Evolutionary conservation across 1,140 invertebrate genomes (phyloP), one percentile per base, ranked within the genome.

Genomic region (Drosophila ohnishii): DNA sequence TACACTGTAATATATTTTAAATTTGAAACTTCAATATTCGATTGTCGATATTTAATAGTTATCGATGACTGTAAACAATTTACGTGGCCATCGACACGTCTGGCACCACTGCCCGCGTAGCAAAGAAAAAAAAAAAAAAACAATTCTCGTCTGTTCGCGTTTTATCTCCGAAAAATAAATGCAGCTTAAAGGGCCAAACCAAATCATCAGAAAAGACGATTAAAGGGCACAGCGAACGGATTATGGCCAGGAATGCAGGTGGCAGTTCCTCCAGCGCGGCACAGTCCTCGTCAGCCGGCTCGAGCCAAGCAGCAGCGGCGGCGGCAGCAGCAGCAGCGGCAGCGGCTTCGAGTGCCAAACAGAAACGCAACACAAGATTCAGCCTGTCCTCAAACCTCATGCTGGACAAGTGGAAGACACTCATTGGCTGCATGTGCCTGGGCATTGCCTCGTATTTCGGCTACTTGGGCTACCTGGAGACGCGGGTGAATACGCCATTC

Each of bases 401-500:
- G 37, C 56, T 89, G 37, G 82, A 91, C 56, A 91, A 91, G 61
- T 91, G 90, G 90, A 90, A 90, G 53, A 90, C 88, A 0, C 35
- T 90, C 32, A 78, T 91, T 4, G 90, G 90, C 0, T 90, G 85
- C 53, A 50, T 86, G 5, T 92, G 82, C 37, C 55, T 96, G 59
- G 90, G 92, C 7, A 92, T 96, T 58, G 95, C 96, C 19, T 93
- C 93, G 5, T 95, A 95, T 90, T 95, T 96, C 72, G 95, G 95
- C 40, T 97, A 96, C 76, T 92, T 95, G 78, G 96, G 97, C 10
- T 97, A 97, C 87, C 92, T 97, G 37, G 96, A 97, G 92, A 97
- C 97, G 1, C 93, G 96, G 69, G 96, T 99, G 0, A 97, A 97
- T 85, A 98, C 97, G 4, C 97, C 97, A 1, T 95, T 96, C 60